phyloP scores from a whole-genome alignment of 2,888 invertebrate genomes.

The Ditula angustiorana region DNA sequence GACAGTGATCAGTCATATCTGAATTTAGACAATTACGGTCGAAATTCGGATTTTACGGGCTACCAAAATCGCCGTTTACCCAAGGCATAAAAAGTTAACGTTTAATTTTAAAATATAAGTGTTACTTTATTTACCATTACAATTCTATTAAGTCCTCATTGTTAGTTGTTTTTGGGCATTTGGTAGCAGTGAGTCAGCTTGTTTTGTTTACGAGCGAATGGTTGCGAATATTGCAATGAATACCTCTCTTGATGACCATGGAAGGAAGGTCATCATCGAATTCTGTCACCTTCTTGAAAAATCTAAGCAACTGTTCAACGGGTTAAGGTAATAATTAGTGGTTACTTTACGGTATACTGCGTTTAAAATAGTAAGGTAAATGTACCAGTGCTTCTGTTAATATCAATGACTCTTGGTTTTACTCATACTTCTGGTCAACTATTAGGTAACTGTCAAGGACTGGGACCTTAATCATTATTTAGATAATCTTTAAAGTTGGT shows the following conservation, averaged over 20 bases:
- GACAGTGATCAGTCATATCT: neutral
- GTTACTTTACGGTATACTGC: neutral
- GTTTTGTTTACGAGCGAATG: conserved; percentile 26
- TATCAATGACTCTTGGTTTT: too few relatives aligned
- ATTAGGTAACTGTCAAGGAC: too few relatives aligned
- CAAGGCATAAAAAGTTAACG: neutral
- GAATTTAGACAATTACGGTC: neutral
- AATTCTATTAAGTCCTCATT: neutral
- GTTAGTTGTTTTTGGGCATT: neutral
- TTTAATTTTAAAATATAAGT: neutral
- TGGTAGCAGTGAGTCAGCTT: neutral
- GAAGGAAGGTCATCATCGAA: conserved; percentile 96
- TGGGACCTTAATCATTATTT: too few relatives aligned
- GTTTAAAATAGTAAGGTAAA: neutral
- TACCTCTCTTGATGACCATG: conserved; percentile 89
- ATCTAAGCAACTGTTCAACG: conserved; percentile 98
- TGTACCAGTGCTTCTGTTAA: too few relatives aligned
- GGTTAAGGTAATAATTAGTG: conserved; percentile 88
- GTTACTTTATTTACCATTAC: neutral
- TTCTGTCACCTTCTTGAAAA: conserved; percentile 98
- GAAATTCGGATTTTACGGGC: neutral
- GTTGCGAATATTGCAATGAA: conserved; percentile 39
- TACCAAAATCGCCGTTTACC: neutral
- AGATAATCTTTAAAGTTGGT: too few relatives aligned
- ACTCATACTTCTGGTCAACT: too few relatives aligned